Evolutionary conservation across 35 echinoderm and acorn worm species (phyloP), one percentile per base, ranked within the genome.

Genomic region (Anneissia japonica): DNA sequence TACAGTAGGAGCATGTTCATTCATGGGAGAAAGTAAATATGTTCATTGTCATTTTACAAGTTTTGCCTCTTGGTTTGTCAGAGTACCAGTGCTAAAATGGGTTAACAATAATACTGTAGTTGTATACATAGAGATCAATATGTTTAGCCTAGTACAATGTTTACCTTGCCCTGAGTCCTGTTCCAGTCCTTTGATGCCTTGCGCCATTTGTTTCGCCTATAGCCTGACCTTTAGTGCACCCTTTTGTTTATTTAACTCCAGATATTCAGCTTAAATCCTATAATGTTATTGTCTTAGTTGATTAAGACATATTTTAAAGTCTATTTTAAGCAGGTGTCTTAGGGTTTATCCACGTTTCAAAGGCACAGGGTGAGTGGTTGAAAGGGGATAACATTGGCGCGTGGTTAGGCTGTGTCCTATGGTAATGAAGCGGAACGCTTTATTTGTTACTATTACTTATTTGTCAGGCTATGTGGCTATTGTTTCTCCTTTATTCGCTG

Each of bases 311-410:
- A 64, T 64, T 64, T 64, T 64, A 26, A 19, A 64, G 51, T 64
- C 51, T 64, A 64, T 64, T 12, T 64, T 9, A 64, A 64, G 51
- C 51, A 64, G 51, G 51, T 64, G 51, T 64, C 51, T 6, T 2
- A 64, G 21, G 11, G 11, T 64, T 64, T 9, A 12, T 19, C 51
- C 51, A 12, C 21, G 19, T 23, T 64, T 9, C 6, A 45, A 64
- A 64, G 26, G 51, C 7, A 2, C 51, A 64, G 51, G 51, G 11
- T 64, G 26, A 64, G 19, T 64, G 19, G 1, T 64, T 64, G 51
- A 64, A 64, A 64, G 51, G 51, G 51, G 51, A 64, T 64, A 64
- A 64, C 51, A 64, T 64, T 64, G 51, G 51, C 51, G 51, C 51
- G 51, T 64, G 51, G 51, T 9, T 64, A 9, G 5, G 19, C 51